These are phyloP conservation scores for Pardalotus punctatus DNA, from an alignment of 2,113 vertebrate species.

Conservation along the genomic window DNA sequence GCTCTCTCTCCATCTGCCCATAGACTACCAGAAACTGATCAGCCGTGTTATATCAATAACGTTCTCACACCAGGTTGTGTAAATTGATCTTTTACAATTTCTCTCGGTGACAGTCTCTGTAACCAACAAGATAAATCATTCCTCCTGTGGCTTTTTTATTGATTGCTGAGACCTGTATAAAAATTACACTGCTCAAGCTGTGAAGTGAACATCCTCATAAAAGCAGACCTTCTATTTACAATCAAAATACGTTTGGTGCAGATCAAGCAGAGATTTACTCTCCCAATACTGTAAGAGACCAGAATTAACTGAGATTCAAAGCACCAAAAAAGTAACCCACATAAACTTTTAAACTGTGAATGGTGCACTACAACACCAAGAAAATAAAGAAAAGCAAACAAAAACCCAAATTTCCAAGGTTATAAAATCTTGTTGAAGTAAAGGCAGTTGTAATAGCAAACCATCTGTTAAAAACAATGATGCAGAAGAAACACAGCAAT, in stretches of 20 bases:
- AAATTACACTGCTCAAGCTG: constrained; percentile 80
- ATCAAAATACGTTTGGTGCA: constrained; percentile 71
- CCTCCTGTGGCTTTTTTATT: constrained; percentile 86
- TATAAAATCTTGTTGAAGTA: constrained; percentile 35
- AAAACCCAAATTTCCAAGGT: not conserved
- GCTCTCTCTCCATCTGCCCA: constrained; percentile 48
- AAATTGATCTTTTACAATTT: constrained; percentile 97
- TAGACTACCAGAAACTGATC: constrained; percentile 77
- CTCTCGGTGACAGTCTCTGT: constrained; percentile 87
- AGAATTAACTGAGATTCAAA: constrained; percentile 58
- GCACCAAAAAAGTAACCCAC: constrained; percentile 6
- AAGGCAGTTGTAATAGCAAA: constrained; percentile 31
- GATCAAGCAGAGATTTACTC: constrained; percentile 72
- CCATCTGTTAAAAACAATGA: constrained; percentile 39
- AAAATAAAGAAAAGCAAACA: not conserved
- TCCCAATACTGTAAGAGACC: constrained; percentile 22
- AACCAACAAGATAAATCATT: constrained; percentile 91
- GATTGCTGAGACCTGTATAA: constrained; percentile 85
- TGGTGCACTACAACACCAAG: not conserved
- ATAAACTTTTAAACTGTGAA: constrained; percentile 11
- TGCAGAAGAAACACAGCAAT: not conserved
- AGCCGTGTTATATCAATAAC: constrained; percentile 87
- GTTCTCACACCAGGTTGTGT: constrained; percentile 86
- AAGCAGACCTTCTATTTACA: constrained; percentile 82
- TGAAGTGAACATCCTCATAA: constrained; percentile 80